Conservation (phyloP, 2,113 vertebrate genomes). For the Irena cyanogastra region DNA sequence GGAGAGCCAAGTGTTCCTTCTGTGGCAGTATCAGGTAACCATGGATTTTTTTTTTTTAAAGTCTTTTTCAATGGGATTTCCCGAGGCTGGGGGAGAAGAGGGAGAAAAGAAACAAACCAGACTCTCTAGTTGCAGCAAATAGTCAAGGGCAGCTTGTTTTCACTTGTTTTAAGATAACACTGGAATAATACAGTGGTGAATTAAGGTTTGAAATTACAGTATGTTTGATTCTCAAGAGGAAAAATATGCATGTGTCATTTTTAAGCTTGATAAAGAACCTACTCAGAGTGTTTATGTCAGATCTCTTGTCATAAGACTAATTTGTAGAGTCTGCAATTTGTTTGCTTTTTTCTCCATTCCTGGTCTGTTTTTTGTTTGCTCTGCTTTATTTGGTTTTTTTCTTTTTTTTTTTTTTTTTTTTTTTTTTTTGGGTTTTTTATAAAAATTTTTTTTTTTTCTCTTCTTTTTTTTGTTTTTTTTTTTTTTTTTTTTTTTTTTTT, state of each 20-base stretch:
- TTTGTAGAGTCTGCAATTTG: not conserved
- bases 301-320: not conserved
- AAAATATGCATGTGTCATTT: not conserved
- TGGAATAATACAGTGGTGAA: not conserved
- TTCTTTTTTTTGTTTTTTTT: not conserved
- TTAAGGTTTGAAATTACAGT: not conserved
- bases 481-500: not conserved
- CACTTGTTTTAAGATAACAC: not conserved
- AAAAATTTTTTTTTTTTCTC: too few species aligned
- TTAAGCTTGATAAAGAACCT: not conserved
- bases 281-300: not conserved
- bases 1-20: constrained; percentile 91
- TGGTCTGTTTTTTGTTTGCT: not conserved
- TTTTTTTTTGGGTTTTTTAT: too few species aligned
- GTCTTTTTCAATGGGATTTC: not conserved
- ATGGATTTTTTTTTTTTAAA: rapidly evolving
- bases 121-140: not conserved
- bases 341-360: not conserved
- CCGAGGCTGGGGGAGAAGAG: not conserved
- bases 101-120: rapidly evolving
- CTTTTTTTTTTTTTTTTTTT: too few species aligned
- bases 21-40: constrained; percentile 84
- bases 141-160: not conserved
- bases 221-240: not conserved
- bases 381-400: not conserved